A percentile compares a stretch with the other conserved stretches of the same genome.
phyloP scores from a whole-genome alignment of 64 coral and sea anemone genomes.

The Pachyseris speciosa region DNA sequence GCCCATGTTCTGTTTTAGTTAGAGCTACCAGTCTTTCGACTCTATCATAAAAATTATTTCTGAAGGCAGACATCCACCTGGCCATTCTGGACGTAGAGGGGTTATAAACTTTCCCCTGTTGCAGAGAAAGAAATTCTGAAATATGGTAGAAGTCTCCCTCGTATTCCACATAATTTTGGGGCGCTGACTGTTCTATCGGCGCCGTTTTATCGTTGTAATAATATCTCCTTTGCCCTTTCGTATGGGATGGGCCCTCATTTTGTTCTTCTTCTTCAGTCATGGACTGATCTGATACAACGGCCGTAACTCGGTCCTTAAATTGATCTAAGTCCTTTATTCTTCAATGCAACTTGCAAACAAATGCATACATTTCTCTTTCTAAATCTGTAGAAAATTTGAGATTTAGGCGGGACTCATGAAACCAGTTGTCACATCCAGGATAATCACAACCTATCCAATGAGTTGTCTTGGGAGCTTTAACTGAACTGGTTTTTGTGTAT shows the following conservation, averaged over 20 bases:
- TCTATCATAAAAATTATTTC: constrained; percentile 48
- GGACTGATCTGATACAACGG: not conserved
- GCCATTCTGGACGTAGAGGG: not conserved
- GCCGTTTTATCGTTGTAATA: not conserved
- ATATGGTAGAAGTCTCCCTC: constrained; percentile 45
- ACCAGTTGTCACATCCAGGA: constrained; percentile 27
- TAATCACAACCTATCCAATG: constrained; percentile 48
- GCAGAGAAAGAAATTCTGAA: constrained; percentile 44
- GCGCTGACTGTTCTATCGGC: not conserved
- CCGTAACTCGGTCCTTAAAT: not conserved
- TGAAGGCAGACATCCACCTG: constrained; percentile 36
- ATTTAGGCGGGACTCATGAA: constrained; percentile 23
- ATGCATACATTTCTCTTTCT: not conserved
- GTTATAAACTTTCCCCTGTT: constrained; percentile 52
- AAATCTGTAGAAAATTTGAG: not conserved
- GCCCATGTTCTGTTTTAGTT: not conserved
- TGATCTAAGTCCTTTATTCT: not conserved
- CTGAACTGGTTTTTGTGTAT: not conserved
- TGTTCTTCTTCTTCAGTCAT: not conserved
- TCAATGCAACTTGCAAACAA: not conserved
- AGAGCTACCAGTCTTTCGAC: not conserved
- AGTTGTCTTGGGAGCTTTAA: not conserved
- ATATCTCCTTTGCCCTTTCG: not conserved
- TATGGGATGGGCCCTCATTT: not conserved
- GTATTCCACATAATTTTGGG: constrained; percentile 55